Evolutionary conservation across 1,140 invertebrate species (phyloP).

Genomic region (Luehdorfia chinensis): DNA sequence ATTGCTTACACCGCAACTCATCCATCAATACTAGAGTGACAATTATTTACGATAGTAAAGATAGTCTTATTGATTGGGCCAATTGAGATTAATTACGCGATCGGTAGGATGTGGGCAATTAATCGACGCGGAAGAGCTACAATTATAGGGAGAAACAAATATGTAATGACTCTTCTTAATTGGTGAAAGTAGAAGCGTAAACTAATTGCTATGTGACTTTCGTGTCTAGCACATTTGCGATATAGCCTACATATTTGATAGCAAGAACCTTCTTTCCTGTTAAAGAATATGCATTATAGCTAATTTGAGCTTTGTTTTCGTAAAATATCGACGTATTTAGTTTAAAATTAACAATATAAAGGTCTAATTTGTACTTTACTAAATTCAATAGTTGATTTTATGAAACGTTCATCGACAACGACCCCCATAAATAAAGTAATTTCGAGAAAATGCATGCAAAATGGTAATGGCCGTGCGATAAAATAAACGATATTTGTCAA

Average conservation of each 20-base stretch:
- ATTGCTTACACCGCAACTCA: too few relatives aligned
- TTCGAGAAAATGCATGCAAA: not conserved
- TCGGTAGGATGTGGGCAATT: conserved; percentile 60
- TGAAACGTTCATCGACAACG: too few relatives aligned
- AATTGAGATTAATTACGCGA: conserved; percentile 30
- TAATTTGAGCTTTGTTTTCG: too few relatives aligned
- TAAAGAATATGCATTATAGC: too few relatives aligned
- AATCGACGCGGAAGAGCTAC: conserved; percentile 49
- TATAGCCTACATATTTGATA: too few relatives aligned
- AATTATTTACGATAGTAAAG: conserved; percentile 5
- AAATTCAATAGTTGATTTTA: too few relatives aligned
- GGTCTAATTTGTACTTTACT: too few relatives aligned
- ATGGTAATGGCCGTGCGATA: conserved; percentile 25
- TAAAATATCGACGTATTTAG: too few relatives aligned
- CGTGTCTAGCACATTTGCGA: not conserved
- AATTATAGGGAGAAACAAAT: conserved; percentile 51
- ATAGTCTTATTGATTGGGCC: conserved; percentile 6
- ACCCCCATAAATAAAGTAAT: not conserved
- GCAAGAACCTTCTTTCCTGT: too few relatives aligned
- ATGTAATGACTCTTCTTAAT: conserved; percentile 30
- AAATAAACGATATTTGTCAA: conserved; percentile 35
- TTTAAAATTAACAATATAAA: too few relatives aligned
- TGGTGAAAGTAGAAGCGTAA: conserved; percentile 52
- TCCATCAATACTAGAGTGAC: too few relatives aligned
- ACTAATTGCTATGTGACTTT: conserved; percentile 11